A percentile compares a stretch with the other conserved stretches of the same genome.
Evolutionary conservation across 2,888 invertebrate species (phyloP).

Genomic region (Tenthredo amoena): DNA sequence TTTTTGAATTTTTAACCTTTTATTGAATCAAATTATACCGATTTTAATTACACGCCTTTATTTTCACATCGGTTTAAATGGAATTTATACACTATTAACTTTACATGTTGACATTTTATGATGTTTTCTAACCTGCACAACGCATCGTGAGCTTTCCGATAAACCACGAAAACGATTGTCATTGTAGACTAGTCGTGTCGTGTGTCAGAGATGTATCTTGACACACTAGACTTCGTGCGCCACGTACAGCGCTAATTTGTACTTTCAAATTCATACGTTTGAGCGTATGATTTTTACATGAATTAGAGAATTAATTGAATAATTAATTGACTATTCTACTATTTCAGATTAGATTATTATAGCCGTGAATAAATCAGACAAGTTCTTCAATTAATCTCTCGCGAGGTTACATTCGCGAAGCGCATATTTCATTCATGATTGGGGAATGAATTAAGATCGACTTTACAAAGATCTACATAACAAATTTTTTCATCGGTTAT

Average conservation of each 20-base stretch:
- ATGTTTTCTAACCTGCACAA: constrained; percentile 62
- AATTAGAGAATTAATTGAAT: background rate
- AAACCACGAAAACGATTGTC: constrained; percentile 72
- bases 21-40: constrained; percentile 44
- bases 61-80: background rate
- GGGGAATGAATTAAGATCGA: background rate
- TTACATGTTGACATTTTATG: constrained; percentile 55
- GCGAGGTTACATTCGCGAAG: background rate
- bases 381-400: background rate
- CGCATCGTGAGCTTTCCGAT: constrained; percentile 58
- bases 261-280: constrained; percentile 19
- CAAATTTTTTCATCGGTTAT: background rate
- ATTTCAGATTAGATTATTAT: background rate
- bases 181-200: constrained; percentile 62
- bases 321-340: background rate
- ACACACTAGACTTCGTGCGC: constrained; percentile 4
- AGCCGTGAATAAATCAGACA: background rate
- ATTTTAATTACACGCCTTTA: background rate
- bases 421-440: background rate
- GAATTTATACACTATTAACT: constrained; percentile 53
- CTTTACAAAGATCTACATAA: background rate
- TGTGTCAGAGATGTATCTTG: background rate
- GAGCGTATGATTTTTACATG: too few relatives aligned
- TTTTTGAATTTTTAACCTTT: constrained; percentile 51
- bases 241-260: constrained; percentile 24